Conservation (phyloP, 2,113 vertebrate species). For the Tragulus kanchil region DNA sequence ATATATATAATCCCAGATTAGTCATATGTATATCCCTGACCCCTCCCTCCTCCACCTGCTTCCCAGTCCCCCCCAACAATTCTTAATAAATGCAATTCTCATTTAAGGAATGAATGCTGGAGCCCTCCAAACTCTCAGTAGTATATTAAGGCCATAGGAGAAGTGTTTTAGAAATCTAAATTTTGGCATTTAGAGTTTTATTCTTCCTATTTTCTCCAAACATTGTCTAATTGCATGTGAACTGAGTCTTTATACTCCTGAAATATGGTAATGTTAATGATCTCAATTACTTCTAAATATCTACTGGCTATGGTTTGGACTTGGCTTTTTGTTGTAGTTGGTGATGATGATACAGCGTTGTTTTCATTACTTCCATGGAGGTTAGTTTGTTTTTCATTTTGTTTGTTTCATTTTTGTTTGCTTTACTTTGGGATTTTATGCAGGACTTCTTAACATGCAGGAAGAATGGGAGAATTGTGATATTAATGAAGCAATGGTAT, state of each 20-base stretch:
- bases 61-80: background rate
- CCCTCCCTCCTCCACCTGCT: too few species aligned
- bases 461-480: background rate
- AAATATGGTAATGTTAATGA: background rate
- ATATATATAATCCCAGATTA: too few species aligned
- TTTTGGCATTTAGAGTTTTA: background rate
- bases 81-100: background rate
- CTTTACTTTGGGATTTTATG: background rate
- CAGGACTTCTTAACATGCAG: background rate
- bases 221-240: background rate
- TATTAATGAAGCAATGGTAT: background rate
- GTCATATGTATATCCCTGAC: too few species aligned
- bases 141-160: background rate
- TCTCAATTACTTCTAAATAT: background rate
- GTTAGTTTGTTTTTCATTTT: background rate
- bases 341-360: background rate
- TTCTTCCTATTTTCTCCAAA: background rate
- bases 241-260: background rate
- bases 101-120: background rate
- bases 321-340: background rate
- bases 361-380: background rate
- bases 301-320: background rate
- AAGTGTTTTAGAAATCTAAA: background rate
- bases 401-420: background rate
- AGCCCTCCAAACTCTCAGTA: background rate